Evolutionary conservation across 2,797 vertebrate species (phyloP).

Genomic region (Scolopax rusticola): DNA sequence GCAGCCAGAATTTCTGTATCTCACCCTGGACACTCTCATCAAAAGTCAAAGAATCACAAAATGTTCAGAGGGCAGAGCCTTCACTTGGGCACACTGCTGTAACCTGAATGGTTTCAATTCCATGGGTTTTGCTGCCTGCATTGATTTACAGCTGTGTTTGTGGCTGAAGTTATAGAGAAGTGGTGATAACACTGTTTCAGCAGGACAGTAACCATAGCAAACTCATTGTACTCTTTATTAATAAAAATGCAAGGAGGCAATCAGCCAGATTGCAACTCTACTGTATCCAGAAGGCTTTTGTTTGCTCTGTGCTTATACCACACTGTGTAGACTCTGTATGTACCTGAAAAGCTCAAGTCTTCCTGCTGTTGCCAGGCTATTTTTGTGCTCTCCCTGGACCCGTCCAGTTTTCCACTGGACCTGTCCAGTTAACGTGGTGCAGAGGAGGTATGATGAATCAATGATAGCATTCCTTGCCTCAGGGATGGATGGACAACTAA

Average conservation of each 20-base stretch:
- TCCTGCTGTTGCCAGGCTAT: neutral
- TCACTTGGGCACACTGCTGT: neutral
- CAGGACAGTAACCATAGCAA: neutral
- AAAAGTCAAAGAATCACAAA: neutral
- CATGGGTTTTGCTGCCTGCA: neutral
- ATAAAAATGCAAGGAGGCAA: neutral
- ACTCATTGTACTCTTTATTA: neutral
- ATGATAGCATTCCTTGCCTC: neutral
- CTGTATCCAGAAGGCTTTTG: neutral
- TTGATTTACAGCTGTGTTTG: neutral
- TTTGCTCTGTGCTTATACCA: neutral
- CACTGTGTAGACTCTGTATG: neutral
- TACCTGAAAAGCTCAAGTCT: neutral
- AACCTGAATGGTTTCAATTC: neutral
- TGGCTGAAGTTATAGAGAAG: neutral
- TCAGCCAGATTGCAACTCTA: neutral
- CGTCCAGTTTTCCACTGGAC: neutral
- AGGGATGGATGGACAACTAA: neutral
- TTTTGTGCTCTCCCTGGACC: neutral
- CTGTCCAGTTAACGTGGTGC: neutral
- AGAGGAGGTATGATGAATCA: neutral
- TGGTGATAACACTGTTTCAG: neutral
- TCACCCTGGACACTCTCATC: neutral
- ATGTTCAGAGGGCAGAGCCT: neutral
- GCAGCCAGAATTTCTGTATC: neutral